A percentile compares a stretch with the other conserved stretches of the same genome.
phyloP scores from a whole-genome alignment of 2,113 vertebrate genomes.

The Myotis yumanensis region DNA sequence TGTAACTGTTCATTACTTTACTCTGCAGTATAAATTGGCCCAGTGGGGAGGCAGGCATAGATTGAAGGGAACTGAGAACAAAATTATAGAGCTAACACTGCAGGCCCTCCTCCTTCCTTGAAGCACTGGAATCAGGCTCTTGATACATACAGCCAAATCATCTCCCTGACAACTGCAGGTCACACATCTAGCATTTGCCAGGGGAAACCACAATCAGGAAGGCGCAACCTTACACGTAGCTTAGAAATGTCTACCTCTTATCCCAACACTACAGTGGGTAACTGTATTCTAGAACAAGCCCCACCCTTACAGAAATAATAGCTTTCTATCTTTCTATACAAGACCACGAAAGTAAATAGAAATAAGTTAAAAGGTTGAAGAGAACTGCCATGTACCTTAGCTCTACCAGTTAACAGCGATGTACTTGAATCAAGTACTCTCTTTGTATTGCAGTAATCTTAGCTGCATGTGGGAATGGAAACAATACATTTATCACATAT shows the following conservation, averaged over 20 bases:
- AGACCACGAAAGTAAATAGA: not conserved
- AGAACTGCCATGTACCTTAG: not conserved
- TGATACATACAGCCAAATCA: constrained; percentile 4
- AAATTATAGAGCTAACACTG: constrained; percentile 70
- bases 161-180: constrained; percentile 35
- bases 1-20: constrained; percentile 80
- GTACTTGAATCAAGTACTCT: not conserved
- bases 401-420: not conserved
- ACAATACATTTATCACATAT: not conserved
- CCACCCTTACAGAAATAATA: not conserved
- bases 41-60: constrained; percentile 73
- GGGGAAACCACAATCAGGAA: not conserved
- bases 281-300: not conserved
- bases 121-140: constrained; percentile 42
- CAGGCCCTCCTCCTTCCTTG: constrained; percentile 32
- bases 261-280: not conserved
- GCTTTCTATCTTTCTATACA: not conserved
- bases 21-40: constrained; percentile 76
- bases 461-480: not conserved
- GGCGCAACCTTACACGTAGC: not conserved
- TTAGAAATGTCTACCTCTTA: not conserved
- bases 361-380: not conserved
- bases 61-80: constrained; percentile 69
- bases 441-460: not conserved
- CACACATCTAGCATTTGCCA: not conserved